phyloP scores from a whole-genome alignment of 2,888 invertebrate genomes.

The Dioctria linearis region DNA sequence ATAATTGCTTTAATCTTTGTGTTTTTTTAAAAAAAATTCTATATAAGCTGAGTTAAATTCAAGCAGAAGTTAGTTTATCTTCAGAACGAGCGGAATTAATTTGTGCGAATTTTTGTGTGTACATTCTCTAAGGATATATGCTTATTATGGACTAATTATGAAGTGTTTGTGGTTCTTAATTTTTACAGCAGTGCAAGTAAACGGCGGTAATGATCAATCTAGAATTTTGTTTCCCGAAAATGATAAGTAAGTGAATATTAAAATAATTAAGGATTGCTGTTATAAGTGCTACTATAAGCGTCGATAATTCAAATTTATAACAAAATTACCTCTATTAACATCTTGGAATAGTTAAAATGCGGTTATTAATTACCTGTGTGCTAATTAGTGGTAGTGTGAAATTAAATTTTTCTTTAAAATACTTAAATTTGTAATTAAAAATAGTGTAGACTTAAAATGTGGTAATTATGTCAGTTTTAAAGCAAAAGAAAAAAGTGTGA shows the following conservation, averaged over 20 bases:
- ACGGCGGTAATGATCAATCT: background rate
- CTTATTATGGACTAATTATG: slow-evolving; percentile 15
- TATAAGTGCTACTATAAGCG: background rate
- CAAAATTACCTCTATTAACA: too few species aligned
- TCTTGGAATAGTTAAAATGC: too few species aligned
- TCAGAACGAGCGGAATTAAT: background rate
- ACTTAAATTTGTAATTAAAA: too few species aligned
- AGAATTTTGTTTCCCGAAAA: slow-evolving; percentile 10
- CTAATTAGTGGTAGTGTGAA: too few species aligned
- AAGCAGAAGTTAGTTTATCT: background rate
- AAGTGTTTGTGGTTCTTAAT: slow-evolving; percentile 9
- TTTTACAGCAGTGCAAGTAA: background rate
- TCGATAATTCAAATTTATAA: too few species aligned
- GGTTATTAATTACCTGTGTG: too few species aligned
- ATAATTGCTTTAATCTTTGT: background rate
- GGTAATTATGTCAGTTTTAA: too few species aligned
- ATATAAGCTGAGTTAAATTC: background rate
- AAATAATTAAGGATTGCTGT: background rate
- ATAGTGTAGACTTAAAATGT: too few species aligned
- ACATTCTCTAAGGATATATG: background rate
- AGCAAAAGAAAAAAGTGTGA: too few species aligned
- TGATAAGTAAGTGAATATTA: background rate
- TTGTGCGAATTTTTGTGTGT: background rate
- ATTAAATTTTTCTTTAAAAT: too few species aligned
- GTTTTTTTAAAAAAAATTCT: background rate